Conservation (phyloP, 2,113 vertebrate species). For the Sitta europaea region DNA sequence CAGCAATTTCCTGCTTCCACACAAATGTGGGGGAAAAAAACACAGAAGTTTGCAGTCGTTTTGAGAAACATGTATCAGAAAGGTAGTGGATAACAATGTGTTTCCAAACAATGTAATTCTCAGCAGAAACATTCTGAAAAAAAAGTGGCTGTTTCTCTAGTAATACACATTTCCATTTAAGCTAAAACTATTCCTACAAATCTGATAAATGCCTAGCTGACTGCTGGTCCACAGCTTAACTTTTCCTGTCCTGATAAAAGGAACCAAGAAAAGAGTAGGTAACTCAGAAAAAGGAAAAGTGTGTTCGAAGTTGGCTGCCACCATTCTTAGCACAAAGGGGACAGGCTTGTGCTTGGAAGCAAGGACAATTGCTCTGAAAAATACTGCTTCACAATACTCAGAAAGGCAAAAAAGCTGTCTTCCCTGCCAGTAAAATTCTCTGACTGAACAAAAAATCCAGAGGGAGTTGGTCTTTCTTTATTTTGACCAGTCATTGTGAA, state of each 20-base stretch:
- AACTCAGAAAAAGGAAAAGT: background rate
- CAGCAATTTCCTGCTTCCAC: background rate
- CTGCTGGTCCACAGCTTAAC: background rate
- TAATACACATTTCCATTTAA: background rate
- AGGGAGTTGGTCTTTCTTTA: background rate
- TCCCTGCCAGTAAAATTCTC: background rate
- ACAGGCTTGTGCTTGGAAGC: background rate
- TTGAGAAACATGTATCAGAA: background rate
- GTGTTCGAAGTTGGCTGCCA: background rate
- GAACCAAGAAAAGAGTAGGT: background rate
- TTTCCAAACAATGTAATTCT: background rate
- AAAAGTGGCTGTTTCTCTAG: background rate
- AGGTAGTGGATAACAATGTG: background rate
- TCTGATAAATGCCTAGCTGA: background rate
- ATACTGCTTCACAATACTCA: background rate
- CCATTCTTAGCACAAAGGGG: background rate
- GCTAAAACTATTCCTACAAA: background rate
- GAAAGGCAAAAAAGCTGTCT: background rate
- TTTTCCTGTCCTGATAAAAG: background rate
- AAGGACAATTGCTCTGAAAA: background rate
- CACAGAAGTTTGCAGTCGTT: background rate
- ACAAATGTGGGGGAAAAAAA: accelerated
- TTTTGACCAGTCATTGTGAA: background rate
- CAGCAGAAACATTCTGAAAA: background rate
- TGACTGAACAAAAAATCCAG: background rate